Conservation (phyloP, 2,888 invertebrate species). For the Netelia virgata region DNA sequence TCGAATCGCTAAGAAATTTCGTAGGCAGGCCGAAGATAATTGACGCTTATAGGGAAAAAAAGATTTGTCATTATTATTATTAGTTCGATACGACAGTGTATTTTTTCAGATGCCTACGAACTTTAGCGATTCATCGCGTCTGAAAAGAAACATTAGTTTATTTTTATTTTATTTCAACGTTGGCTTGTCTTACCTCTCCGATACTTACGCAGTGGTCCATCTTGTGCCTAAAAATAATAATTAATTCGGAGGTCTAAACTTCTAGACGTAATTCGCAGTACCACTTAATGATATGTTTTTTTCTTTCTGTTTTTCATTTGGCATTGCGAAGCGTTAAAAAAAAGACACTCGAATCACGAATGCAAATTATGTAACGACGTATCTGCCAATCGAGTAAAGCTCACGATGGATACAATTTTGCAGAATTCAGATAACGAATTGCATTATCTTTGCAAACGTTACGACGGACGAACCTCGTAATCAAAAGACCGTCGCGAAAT, state of each 20-base stretch:
- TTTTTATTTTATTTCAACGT: neutral
- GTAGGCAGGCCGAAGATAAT: neutral
- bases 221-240: conserved; percentile 25
- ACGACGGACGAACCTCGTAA: neutral
- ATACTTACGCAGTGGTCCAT: conserved; percentile 51
- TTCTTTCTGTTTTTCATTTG: conserved; percentile 6
- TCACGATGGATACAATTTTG: neutral
- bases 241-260: conserved; percentile 16
- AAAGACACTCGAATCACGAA: neutral
- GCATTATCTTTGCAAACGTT: neutral
- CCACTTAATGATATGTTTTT: neutral
- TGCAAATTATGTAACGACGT: neutral
- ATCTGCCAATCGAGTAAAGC: neutral
- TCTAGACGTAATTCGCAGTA: neutral
- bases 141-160: conserved; percentile 2
- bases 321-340: conserved; percentile 16
- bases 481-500: neutral
- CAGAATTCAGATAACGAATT: neutral
- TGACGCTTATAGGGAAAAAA: neutral
- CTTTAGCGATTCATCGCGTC: neutral
- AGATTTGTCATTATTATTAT: neutral
- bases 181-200: conserved; percentile 56
- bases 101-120: neutral
- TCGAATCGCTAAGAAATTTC: neutral
- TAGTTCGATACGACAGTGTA: conserved; percentile 1